A percentile compares a stretch with the other conserved stretches of the same genome.
phyloP scores from a whole-genome alignment of 1,140 invertebrate species.

The Drosophila equinoxialis region DNA sequence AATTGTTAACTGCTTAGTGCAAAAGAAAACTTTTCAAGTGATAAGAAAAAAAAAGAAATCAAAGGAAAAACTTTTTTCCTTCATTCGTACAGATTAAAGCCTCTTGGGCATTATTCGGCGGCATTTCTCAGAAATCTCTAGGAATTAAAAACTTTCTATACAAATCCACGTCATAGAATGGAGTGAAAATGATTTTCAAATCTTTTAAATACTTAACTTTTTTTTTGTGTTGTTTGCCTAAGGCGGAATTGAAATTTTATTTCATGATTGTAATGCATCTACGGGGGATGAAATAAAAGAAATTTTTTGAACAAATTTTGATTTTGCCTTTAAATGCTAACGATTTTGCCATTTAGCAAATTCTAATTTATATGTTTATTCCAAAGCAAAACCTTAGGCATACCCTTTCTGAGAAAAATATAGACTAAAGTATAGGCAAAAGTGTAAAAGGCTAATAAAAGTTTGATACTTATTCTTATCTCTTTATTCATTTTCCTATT shows the following conservation, averaged over 20 bases:
- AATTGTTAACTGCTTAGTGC: slow-evolving; percentile 6
- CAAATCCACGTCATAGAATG: neutral
- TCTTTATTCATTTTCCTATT: too few species aligned
- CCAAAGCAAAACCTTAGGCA: too few species aligned
- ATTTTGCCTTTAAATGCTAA: too few species aligned
- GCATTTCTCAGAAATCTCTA: neutral
- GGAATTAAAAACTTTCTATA: neutral
- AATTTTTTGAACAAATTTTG: neutral
- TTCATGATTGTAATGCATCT: neutral
- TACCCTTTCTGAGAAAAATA: too few species aligned
- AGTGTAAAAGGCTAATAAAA: too few species aligned
- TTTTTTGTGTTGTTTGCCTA: neutral
- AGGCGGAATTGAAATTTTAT: neutral
- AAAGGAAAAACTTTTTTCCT: slow-evolving; percentile 31
- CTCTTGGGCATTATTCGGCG: neutral
- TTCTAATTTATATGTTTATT: too few species aligned
- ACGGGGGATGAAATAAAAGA: neutral
- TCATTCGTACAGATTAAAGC: too few species aligned
- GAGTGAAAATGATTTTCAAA: neutral
- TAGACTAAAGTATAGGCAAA: too few species aligned
- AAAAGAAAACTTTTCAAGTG: slow-evolving; percentile 22
- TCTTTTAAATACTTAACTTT: slow-evolving; percentile 2
- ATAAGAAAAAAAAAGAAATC: neutral
- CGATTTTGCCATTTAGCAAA: too few species aligned
- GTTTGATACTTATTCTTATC: too few species aligned